Evolutionary conservation across 2,797 vertebrate genomes (phyloP).

Genomic region (Spea hammondii): DNA sequence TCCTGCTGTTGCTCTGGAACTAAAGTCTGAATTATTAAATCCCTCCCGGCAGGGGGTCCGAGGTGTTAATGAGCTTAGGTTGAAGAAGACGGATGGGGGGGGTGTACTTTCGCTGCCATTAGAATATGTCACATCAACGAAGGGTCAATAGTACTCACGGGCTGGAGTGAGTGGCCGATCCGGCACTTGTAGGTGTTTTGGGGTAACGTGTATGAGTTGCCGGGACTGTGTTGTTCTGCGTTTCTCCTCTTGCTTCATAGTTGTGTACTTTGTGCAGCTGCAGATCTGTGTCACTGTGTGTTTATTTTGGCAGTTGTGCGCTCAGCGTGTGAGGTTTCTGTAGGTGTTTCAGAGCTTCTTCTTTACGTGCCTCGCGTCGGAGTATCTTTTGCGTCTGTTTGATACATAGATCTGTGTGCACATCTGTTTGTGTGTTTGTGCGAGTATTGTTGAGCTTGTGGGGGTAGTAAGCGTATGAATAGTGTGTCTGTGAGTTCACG

Average conservation of each 20-base stretch:
- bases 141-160: neutral
- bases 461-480: neutral
- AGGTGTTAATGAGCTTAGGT: conserved; percentile 40
- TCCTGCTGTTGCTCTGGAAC: conserved; percentile 46
- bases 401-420: neutral
- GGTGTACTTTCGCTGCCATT: neutral
- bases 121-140: neutral
- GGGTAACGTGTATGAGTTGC: neutral
- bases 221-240: neutral
- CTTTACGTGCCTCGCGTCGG: neutral
- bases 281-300: neutral
- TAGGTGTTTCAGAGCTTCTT: neutral
- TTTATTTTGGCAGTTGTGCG: neutral
- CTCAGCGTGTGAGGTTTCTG: neutral
- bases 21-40: conserved; percentile 48
- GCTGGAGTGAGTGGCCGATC: too few relatives aligned
- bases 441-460: neutral
- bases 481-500: neutral
- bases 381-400: neutral
- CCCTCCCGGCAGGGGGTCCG: conserved; percentile 28
- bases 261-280: neutral
- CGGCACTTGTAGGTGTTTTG: neutral
- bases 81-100: neutral
- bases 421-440: neutral
- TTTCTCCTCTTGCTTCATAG: neutral